Conservation (phyloP, 2,888 invertebrate genomes). For the Eurytoma adleriae region DNA sequence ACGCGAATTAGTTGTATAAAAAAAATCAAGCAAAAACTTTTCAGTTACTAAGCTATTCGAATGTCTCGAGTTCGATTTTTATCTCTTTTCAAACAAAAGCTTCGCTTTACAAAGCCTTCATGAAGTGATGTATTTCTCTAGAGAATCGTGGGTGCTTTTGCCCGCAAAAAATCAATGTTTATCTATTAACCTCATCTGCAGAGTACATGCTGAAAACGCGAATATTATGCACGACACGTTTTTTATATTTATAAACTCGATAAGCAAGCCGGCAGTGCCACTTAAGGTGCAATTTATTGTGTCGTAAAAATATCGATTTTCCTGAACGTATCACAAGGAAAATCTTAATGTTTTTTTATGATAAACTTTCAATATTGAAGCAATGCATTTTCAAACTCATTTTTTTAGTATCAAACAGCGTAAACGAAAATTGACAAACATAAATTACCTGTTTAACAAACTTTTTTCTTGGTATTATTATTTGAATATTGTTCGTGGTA, state of each 20-base stretch:
- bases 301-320: conserved; percentile 27
- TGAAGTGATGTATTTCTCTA: not conserved
- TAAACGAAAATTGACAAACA: conserved; percentile 23
- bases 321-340: not conserved
- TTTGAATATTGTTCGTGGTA: conserved; percentile 41
- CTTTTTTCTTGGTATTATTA: conserved; percentile 29
- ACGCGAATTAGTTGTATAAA: conserved; percentile 21
- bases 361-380: not conserved
- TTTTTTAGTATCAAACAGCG: conserved; percentile 24
- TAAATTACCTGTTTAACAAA: conserved; percentile 37
- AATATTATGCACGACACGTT: conserved; percentile 14
- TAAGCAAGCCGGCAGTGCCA: conserved; percentile 7
- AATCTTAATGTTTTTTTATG: not conserved
- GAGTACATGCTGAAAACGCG: conserved; percentile 5
- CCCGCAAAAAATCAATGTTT: conserved; percentile 39
- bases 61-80: not conserved
- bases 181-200: conserved; percentile 19
- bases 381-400: conserved; percentile 2
- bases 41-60: not conserved
- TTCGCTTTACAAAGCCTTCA: conserved; percentile 8
- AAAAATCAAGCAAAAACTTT: conserved; percentile 18
- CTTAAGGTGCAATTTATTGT: conserved; percentile 11
- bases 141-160: conserved; percentile 16
- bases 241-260: not conserved
- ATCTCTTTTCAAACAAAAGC: conserved; percentile 9